Evolutionary conservation across 2,797 vertebrate species (phyloP).

Genomic region (Mycteria americana): DNA sequence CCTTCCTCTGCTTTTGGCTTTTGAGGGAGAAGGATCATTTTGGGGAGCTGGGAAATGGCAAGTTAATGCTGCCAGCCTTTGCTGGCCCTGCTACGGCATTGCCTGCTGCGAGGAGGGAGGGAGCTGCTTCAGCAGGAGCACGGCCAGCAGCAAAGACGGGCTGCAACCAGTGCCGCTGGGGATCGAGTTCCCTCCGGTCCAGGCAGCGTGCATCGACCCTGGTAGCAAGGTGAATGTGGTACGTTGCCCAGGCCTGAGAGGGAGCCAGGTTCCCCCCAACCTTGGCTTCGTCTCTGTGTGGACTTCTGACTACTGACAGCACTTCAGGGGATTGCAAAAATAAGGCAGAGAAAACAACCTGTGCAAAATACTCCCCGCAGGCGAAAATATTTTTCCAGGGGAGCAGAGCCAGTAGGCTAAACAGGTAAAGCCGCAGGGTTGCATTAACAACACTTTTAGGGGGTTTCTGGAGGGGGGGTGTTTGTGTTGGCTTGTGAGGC

Average conservation of each 20-base stretch:
- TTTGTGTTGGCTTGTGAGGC: neutral
- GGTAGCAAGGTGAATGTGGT: neutral
- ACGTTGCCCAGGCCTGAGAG: neutral
- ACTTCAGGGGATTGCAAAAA: neutral
- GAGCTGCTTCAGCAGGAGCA: neutral
- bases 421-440: neutral
- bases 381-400: neutral
- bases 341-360: neutral
- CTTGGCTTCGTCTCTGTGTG: neutral
- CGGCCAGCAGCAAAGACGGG: neutral
- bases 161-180: neutral
- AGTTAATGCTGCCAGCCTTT: neutral
- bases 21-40: neutral
- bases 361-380: neutral
- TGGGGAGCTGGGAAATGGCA: neutral
- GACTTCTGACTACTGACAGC: neutral
- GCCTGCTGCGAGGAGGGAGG: neutral
- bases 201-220: neutral
- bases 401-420: neutral
- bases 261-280: neutral
- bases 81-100: neutral
- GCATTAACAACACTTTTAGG: neutral
- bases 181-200: neutral
- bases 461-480: neutral
- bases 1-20: neutral